A percentile compares a stretch with the other conserved stretches of the same genome.
These are phyloP conservation scores for Oxyruncus cristatus DNA, from an alignment of 2,113 vertebrate species.

Conservation along the genomic window DNA sequence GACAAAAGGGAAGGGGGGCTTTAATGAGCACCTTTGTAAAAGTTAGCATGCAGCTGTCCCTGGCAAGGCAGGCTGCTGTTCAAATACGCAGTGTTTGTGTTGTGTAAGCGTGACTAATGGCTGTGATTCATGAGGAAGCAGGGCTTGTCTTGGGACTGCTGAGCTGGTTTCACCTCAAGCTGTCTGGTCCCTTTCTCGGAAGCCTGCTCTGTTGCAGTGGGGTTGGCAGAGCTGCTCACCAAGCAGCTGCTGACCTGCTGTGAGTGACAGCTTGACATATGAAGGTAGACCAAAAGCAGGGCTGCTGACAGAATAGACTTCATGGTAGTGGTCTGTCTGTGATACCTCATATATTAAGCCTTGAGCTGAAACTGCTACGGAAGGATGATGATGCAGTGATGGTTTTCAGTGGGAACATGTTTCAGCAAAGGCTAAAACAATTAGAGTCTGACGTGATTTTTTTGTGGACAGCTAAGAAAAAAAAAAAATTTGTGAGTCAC, in stretches of 20 bases:
- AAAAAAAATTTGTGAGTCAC: background rate
- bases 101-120: background rate
- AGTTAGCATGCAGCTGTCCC: background rate
- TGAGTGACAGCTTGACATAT: background rate
- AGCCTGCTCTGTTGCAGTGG: background rate
- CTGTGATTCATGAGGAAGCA: background rate
- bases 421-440: background rate
- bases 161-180: background rate
- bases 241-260: background rate
- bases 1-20: background rate
- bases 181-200: background rate
- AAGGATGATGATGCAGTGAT: background rate
- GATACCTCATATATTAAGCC: background rate
- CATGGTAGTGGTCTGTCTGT: background rate
- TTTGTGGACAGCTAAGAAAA: background rate
- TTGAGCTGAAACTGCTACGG: background rate
- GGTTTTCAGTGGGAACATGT: background rate
- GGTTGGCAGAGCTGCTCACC: background rate
- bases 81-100: fast-evolving
- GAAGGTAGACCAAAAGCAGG: background rate
- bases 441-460: background rate
- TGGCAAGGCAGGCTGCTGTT: background rate
- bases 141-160: background rate
- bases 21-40: background rate
- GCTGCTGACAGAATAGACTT: background rate